phyloP scores from a whole-genome alignment of 2,797 vertebrate species.

The Echiichthys vipera region DNA sequence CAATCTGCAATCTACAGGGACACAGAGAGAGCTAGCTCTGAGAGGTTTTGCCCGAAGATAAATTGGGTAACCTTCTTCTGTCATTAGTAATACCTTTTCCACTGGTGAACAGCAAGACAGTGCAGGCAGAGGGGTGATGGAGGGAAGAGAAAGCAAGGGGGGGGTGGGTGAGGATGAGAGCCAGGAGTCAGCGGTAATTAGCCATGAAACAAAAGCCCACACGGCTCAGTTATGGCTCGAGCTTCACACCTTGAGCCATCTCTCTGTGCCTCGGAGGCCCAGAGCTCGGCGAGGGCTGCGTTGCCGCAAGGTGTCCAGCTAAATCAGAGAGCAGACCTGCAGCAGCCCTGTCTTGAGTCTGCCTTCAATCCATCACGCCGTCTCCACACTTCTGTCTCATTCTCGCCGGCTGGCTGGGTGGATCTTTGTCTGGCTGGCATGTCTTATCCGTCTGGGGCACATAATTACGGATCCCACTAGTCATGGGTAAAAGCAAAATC shows the following conservation, averaged over 20 bases:
- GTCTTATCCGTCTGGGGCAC: constrained; percentile 57
- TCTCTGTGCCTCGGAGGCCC: constrained; percentile 41
- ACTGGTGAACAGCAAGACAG: constrained; percentile 80
- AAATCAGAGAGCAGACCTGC: constrained; percentile 47
- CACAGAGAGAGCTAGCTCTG: constrained; percentile 56
- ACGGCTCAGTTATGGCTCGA: constrained; percentile 73
- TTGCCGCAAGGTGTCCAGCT: constrained; percentile 54
- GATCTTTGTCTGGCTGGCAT: constrained; percentile 62
- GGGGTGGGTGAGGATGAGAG: constrained; percentile 25
- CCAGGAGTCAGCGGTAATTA: constrained; percentile 85
- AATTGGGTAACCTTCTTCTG: constrained; percentile 88
- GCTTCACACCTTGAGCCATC: constrained; percentile 69
- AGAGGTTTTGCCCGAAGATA: constrained; percentile 87
- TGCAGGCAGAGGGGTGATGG: constrained; percentile 67
- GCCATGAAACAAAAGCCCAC: constrained; percentile 84
- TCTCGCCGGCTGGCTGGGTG: constrained; percentile 48
- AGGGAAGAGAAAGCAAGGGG: constrained; percentile 40
- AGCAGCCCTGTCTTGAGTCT: constrained; percentile 36
- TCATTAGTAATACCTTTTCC: constrained; percentile 87
- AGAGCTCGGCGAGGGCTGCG: constrained; percentile 45
- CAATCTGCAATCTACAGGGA: constrained; percentile 68
- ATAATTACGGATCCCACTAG: constrained; percentile 32
- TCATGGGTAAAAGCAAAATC: constrained; percentile 3
- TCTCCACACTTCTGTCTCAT: constrained; percentile 50
- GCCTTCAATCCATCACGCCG: constrained; percentile 64